A percentile compares a stretch with the other conserved stretches of the same genome.
phyloP scores from a whole-genome alignment of 1,140 invertebrate genomes.

The Hestina assimilis region DNA sequence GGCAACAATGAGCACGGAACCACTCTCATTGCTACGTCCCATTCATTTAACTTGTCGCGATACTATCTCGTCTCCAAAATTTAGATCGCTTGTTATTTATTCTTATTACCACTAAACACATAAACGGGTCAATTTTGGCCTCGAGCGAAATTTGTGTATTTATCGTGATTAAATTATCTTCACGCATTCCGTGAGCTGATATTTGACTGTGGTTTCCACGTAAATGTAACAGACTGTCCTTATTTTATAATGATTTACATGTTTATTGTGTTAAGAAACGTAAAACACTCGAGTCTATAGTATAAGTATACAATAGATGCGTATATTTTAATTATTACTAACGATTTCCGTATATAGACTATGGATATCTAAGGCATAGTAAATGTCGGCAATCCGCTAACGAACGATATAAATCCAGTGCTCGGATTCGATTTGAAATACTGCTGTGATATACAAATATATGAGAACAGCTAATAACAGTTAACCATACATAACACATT shows the following conservation, averaged over 20 bases:
- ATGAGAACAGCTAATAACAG: constrained; percentile 58
- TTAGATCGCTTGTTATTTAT: constrained; percentile 45
- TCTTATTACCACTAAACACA: constrained; percentile 12
- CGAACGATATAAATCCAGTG: constrained; percentile 52
- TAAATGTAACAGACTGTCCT: constrained; percentile 36
- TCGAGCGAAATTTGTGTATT: constrained; percentile 42
- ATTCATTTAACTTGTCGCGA: constrained; percentile 64
- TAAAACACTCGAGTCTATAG: constrained; percentile 4
- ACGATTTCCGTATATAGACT: constrained; percentile 39
- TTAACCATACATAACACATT: constrained; percentile 48
- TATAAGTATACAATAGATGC: constrained; percentile 6
- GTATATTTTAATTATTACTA: constrained; percentile 37
- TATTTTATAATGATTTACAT: constrained; percentile 28
- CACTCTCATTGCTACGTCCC: constrained; percentile 55
- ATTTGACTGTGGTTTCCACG: constrained; percentile 47
- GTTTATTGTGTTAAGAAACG: neutral
- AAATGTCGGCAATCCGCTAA: constrained; percentile 47
- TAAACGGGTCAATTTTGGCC: constrained; percentile 46
- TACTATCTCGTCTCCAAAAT: constrained; percentile 52
- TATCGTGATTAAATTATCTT: constrained; percentile 68
- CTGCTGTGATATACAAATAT: constrained; percentile 55
- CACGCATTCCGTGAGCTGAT: constrained; percentile 47
- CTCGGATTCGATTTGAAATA: constrained; percentile 58
- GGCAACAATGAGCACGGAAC: constrained; percentile 65
- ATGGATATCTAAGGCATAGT: constrained; percentile 37